Evolutionary conservation across 2,797 vertebrate genomes (phyloP).

Genomic region (Muraenolepis orangiensis): DNA sequence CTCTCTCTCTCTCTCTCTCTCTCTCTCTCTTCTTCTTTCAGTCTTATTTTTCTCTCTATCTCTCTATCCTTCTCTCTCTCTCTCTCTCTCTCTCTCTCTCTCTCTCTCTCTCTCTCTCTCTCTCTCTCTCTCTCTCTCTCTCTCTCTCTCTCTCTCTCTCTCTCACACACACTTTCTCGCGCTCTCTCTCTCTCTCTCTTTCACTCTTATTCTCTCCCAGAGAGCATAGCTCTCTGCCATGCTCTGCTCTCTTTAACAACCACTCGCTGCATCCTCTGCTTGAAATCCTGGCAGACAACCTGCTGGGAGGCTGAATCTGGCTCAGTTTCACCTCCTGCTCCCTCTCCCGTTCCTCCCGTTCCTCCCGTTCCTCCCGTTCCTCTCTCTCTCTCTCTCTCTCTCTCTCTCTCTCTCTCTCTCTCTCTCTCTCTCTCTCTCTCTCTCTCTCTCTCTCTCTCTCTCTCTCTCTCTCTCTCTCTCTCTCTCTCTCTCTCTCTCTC

Average conservation of each 20-base stretch:
- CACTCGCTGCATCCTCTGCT: conserved; percentile 41
- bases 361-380: conserved; percentile 11
- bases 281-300: conserved; percentile 46
- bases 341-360: conserved; percentile 34
- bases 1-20: neutral
- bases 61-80: neutral
- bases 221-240: conserved; percentile 7
- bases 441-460: too few relatives aligned
- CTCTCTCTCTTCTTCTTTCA: neutral
- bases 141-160: too few relatives aligned
- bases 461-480: neutral
- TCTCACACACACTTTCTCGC: neutral
- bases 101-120: neutral
- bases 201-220: neutral
- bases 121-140: neutral
- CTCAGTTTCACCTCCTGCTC: conserved; percentile 14
- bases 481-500: conserved; percentile 32
- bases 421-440: neutral
- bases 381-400: neutral
- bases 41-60: neutral
- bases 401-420: neutral
- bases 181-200: neutral
- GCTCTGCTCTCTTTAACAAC: conserved; percentile 42
- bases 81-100: neutral
- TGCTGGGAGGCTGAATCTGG: conserved; percentile 48